Base-by-base conservation (phyloP, 2,888 invertebrate species). In the Drosophila pseudotakahashii region DNA sequence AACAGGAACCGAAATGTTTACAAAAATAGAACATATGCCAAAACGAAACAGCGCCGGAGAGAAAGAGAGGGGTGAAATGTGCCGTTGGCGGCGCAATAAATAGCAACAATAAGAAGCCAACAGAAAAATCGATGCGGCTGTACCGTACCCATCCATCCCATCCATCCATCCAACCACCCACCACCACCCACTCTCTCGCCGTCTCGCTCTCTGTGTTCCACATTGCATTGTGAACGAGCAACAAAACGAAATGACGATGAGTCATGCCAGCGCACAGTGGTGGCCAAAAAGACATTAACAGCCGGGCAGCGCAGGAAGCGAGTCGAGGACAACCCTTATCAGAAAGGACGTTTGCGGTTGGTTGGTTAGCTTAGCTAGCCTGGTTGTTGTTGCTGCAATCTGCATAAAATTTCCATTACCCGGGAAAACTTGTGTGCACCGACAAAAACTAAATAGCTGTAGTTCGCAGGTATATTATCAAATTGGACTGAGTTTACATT, bases 281-380 rank as follows among this genome's bases (percentile, higher is more conserved):
- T 50, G 81, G 77, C 63, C 67, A 70, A 61, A 78, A 84, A 45
- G 75, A 64, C 67, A 73, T 58, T 55, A 13, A 57, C 66, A 62
- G 53, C 6, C 36, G 13, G 19, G 61, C 52, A 14, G 47, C 53
- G 26, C 54, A 54, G 47, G 54, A 68, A 54, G 36, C 66, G 14
- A 42, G 50, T 30, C 55, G 69, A 41, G 50, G 36, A 54, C 79
- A 82, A 85, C 80, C 86, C 86, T 85, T 88, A 88, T 82, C 78
- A 76, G 88, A 71, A 87, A 89, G 90, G 90, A 89, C 86, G 88
- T 84, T 78, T 88, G 89, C 73, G 88, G 86, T 79, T 75, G 72
- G 52, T 58, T 41, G 41, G 42, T 19, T 19, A 19, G 19, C 19
- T 42, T 2, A 19, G 19, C 3, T 59, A 41, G 45, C 19, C 19